Base-by-base conservation (phyloP, 2,888 invertebrate genomes). In the Elegia similella region DNA sequence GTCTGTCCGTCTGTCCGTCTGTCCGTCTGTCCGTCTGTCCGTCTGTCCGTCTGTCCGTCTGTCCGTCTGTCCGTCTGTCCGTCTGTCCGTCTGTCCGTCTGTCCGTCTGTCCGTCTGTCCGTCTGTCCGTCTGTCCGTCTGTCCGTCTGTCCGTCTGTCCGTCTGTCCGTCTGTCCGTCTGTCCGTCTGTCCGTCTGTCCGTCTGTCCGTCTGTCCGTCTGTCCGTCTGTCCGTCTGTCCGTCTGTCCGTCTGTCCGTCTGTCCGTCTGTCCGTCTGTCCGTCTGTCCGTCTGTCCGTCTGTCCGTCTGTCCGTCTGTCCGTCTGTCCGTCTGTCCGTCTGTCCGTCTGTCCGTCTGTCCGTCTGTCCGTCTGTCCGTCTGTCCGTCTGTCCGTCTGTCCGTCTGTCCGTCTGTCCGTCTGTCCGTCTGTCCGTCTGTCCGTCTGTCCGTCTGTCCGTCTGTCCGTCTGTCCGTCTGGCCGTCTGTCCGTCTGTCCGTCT, bases 381-480 rank as follows among this genome's bases (percentile, higher is more conserved):
- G 30, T 30, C 30, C 30, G 30, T 30, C 30, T 30, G 30, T 30
- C 30, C 30, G 30, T 30, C 30, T 30, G 30, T 30, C 30, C 30
- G 30, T 30, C 30, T 30, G 30, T 30, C 30, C 30, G 30, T 30
- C 30, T 30, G 30, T 30, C 30, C 30, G 30, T 30, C 30, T 30
- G 30, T 42, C 42, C 42, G 42, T 42, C 42, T n/a, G n/a, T n/a
- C 13, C 13, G n/a, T 42, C 15, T 42, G n/a, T 42, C n/a, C n/a
- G 15, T 42, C 46, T 46, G 46, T 46, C 46, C 16, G 13, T 46
- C 46, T 15, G 46, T 46, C 46, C 46, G 46, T 46, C 46, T 17
- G 46, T 46, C 46, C 46, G 46, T 46, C 46, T 17, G 46, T 46
- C 46, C 46, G 46, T 46, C 46, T 17, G 46, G 8, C 46, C 46